These are phyloP conservation scores for Rhopilema esculentum DNA, from an alignment of 30 jellyfish, hydroid and myxozoan genomes.

Conservation along the genomic window DNA sequence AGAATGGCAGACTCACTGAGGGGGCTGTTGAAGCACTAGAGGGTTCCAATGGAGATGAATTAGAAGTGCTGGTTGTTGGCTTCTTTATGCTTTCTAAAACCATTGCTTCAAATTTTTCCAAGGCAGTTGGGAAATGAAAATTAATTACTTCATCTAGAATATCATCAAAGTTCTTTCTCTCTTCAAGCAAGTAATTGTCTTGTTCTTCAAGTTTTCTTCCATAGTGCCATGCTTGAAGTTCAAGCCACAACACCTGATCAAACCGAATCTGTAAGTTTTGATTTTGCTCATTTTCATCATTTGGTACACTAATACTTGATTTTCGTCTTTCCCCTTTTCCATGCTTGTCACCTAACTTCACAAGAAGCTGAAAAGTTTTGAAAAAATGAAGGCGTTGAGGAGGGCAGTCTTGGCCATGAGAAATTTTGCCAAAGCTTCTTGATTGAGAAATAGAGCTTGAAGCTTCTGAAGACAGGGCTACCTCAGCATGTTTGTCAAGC, in stretches of 20 bases:
- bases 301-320: neutral
- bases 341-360: constrained; percentile 58
- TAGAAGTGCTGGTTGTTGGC: neutral
- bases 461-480: neutral
- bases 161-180: constrained; percentile 59
- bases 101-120: constrained; percentile 12
- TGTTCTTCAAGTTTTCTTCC: constrained; percentile 76
- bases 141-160: constrained; percentile 57
- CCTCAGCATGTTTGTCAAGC: constrained; percentile 44
- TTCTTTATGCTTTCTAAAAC: neutral
- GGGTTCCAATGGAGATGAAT: neutral
- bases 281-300: constrained; percentile 16
- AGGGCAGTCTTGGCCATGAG: constrained; percentile 48
- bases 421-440: constrained; percentile 31
- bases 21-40: neutral
- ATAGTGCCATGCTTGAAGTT: constrained; percentile 82
- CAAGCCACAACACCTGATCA: constrained; percentile 87
- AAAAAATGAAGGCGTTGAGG: constrained; percentile 38
- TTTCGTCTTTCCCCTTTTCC: constrained; percentile 44
- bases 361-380: constrained; percentile 39
- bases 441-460: constrained; percentile 12
- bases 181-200: constrained; percentile 67
- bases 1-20: constrained; percentile 24
- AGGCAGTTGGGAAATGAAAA: constrained; percentile 51
- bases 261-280: constrained; percentile 64